Base-by-base conservation (phyloP, 2,113 vertebrate species). In the Myiozetetes cayanensis region DNA sequence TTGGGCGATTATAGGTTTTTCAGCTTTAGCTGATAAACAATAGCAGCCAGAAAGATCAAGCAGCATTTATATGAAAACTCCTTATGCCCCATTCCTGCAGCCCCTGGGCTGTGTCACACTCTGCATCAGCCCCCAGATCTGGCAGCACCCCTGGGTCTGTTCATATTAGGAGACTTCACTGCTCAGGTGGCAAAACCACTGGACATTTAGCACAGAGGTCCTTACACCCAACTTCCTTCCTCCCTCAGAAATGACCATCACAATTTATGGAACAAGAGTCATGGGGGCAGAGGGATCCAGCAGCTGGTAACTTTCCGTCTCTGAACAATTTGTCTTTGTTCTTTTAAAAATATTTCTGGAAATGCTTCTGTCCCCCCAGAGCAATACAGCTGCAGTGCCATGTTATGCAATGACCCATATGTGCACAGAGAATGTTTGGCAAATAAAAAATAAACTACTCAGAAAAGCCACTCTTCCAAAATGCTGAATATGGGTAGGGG, bases 181-280 rank as follows among this genome's bases (percentile, higher is more conserved):
- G 39, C 61, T 68, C 58, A 39, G 66, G n/a, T 52, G 30, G 67
- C 75, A 61, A 14, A 76, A 58, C 16, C 73, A 28, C 24, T 18
- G 73, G 68, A 83, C 50, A 27, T 72, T 84, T 70, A 92, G 55
- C 89, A 84, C 52, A 91, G 70, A 67, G 73, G 39, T 43, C 88
- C 75, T 47, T 93, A 61, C 61, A 52, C 63, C 71, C 28, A 21
- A 12, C 81, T 85, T 91, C 89, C 93, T 95, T 92, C 87, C 87
- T 89, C 65, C 66, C 61, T 52, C 46, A 80, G 72, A 79, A 94
- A 47, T 43, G 1, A n/a, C 37, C 58, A 28, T 43, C 81, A 37
- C 31, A 50, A 67, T 59, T 78, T 85, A 59, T 19, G 56, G 83
- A 91, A 18, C 58, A 85, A 46, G 56, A 80, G 73, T 63, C 85